A percentile compares a stretch with the other conserved stretches of the same genome.
Conservation (phyloP, 2,888 invertebrate genomes). For the Hirtodrosophila confusa region DNA sequence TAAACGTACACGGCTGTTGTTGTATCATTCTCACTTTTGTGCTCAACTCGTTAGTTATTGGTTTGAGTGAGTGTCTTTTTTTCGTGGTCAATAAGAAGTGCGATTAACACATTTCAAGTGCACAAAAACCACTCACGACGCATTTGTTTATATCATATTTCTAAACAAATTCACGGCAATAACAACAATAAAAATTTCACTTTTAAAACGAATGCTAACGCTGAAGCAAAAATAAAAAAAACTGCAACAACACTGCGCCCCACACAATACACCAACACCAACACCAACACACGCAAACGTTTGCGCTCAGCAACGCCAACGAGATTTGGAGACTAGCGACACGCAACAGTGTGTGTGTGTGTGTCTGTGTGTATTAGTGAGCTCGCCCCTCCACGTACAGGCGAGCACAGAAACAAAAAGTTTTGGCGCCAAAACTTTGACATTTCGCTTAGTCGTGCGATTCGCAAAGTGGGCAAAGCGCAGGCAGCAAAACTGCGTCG, state of each 20-base stretch:
- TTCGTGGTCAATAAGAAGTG: slow-evolving; percentile 25
- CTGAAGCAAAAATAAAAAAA: slow-evolving; percentile 30
- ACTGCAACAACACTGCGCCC: slow-evolving; percentile 41
- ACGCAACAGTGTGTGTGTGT: slow-evolving; percentile 10
- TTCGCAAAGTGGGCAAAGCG: slow-evolving; percentile 63
- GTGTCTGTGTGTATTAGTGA: slow-evolving; percentile 25
- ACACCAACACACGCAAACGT: slow-evolving; percentile 17
- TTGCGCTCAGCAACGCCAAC: slow-evolving; percentile 39
- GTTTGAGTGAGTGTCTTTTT: slow-evolving; percentile 42
- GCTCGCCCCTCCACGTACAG: slow-evolving; percentile 59
- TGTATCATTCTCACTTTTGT: slow-evolving; percentile 8
- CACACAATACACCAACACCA: slow-evolving; percentile 23
- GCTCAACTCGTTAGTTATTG: slow-evolving; percentile 49
- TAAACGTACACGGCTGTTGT: slow-evolving; percentile 1
- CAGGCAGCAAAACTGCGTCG: slow-evolving; percentile 59
- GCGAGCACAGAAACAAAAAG: slow-evolving; percentile 61
- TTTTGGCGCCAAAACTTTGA: slow-evolving; percentile 82
- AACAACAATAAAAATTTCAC: slow-evolving; percentile 60
- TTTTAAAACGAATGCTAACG: slow-evolving; percentile 53
- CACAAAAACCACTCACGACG: slow-evolving; percentile 16
- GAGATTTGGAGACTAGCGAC: slow-evolving; percentile 55
- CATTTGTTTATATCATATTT: slow-evolving; percentile 69
- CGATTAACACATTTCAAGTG: slow-evolving; percentile 29
- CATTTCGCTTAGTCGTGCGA: slow-evolving; percentile 57
- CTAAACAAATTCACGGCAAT: slow-evolving; percentile 61